Evolutionary conservation across 2,888 invertebrate genomes (phyloP).

Genomic region (Troides aeacus): DNA sequence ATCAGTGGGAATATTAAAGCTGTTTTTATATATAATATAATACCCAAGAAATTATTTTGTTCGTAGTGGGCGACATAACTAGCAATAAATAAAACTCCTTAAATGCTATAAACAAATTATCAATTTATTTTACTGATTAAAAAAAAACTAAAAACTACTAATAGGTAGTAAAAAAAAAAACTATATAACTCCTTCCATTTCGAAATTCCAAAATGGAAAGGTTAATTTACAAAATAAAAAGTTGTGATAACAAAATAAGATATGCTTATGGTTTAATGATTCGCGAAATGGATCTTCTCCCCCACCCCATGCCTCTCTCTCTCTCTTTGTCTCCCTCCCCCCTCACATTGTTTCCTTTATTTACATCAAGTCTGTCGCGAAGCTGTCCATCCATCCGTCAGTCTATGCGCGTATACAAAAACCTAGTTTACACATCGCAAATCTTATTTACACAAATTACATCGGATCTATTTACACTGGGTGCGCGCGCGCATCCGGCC

Average conservation of each 20-base stretch:
- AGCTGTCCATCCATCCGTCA: not conserved
- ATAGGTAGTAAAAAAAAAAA: constrained; percentile 56
- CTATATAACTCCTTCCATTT: constrained; percentile 46
- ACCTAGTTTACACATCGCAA: constrained; percentile 25
- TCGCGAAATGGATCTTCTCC: constrained; percentile 1
- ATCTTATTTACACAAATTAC: constrained; percentile 29
- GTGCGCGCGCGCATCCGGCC: too few relatives aligned
- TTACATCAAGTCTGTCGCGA: constrained; percentile 26
- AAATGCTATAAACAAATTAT: constrained; percentile 59
- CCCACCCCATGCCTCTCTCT: too few relatives aligned
- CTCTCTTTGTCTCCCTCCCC: too few relatives aligned
- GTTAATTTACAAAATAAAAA: constrained; percentile 51
- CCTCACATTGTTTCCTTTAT: constrained; percentile 15
- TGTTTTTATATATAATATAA: too few relatives aligned
- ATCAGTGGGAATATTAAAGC: too few relatives aligned
- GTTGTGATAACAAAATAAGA: constrained; percentile 46
- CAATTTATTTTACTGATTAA: constrained; percentile 63
- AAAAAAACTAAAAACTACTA: constrained; percentile 72
- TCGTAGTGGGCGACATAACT: too few relatives aligned
- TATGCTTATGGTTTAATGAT: constrained; percentile 28
- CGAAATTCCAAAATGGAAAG: constrained; percentile 47
- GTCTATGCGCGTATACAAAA: constrained; percentile 19
- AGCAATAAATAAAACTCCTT: constrained; percentile 39
- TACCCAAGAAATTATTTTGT: too few relatives aligned
- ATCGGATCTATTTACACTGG: constrained; percentile 9